phyloP scores from a whole-genome alignment of 1,140 invertebrate species.

The Trachelipus rathkii region DNA sequence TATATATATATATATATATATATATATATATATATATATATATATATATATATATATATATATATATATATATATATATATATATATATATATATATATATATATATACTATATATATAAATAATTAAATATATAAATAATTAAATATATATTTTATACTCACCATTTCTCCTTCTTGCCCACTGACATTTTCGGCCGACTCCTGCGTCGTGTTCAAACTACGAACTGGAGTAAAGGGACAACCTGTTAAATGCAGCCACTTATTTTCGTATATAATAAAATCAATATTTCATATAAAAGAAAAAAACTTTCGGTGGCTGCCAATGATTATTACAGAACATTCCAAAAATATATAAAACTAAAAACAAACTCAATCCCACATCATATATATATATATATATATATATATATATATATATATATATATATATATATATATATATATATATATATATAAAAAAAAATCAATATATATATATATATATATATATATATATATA shows the following conservation, averaged over 20 bases:
- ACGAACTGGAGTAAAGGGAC: constrained; percentile 49
- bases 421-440: constrained; percentile 14
- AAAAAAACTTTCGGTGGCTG: too few relatives aligned
- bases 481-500: too few relatives aligned
- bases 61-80: constrained; percentile 15
- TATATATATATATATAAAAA: constrained; percentile 13
- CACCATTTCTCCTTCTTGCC: constrained; percentile 48
- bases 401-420: constrained; percentile 12
- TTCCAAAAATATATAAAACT: too few relatives aligned
- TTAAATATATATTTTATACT: constrained; percentile 29
- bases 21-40: constrained; percentile 8
- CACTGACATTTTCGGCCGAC: constrained; percentile 44
- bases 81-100: constrained; percentile 15
- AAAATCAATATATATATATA: neutral
- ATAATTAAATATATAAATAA: neutral
- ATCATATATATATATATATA: neutral
- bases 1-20: constrained; percentile 15
- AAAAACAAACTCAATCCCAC: too few relatives aligned
- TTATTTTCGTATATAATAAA: neutral
- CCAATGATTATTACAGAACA: too few relatives aligned
- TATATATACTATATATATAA: neutral
- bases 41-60: constrained; percentile 15
- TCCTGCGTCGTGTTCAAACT: constrained; percentile 47
- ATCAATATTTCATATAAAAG: too few relatives aligned
- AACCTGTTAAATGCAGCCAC: constrained; percentile 42